Base-by-base conservation (phyloP, 2,797 vertebrate species). In the Sebastes hubbsi region DNA sequence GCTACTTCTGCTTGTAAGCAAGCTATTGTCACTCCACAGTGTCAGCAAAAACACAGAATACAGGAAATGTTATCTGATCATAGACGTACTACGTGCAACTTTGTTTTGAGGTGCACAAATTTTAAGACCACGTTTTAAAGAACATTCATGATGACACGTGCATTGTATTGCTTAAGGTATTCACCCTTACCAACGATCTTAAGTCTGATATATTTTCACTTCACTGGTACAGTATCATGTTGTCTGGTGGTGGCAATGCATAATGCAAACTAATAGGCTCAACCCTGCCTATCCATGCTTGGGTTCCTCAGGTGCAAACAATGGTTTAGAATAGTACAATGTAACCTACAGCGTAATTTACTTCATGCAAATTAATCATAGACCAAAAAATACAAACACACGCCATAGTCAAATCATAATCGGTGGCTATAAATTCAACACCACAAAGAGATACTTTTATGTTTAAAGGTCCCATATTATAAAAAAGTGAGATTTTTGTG, bases 281-380 rank as follows among this genome's bases (percentile, higher is more conserved):
- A 68, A 34, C 22, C 18, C 34, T 63, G 20, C 11, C 8, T 38
- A 1, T 24, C 11, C 13, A 4, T 34, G 66, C 11, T 6, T 63
- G 9, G 12, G 4, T 55, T 6, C 6, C 11, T 54, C 27, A 70
- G 22, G 4, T 54, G 25, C 4, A 67, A 62, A 58, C 5, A 27
- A 4, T 18, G 5, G 34, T 42, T 60, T 13, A 8, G 4, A 38
- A n/a, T 8, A 2, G 10, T 3, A 32, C 6, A 38, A 16, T n/a
- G 14, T 13, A 8, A 46, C 14, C 1, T 9, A n/a, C 1, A 8
- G 2, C 0, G 0, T 30, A 16, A 7, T 30, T 30, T 25, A 56
- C 25, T 12, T 10, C 1, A n/a, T 27, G 4, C 24, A 29, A 8
- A 8, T 36, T 27, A 55, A 8, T 59, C 16, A 65, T 1, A 2